Percentiles rank a stretch among this genome's conserved stretches.
Conservation (phyloP, 30 jellyfish, hydroid and myxozoan genomes). For the Aurelia coerulea region DNA sequence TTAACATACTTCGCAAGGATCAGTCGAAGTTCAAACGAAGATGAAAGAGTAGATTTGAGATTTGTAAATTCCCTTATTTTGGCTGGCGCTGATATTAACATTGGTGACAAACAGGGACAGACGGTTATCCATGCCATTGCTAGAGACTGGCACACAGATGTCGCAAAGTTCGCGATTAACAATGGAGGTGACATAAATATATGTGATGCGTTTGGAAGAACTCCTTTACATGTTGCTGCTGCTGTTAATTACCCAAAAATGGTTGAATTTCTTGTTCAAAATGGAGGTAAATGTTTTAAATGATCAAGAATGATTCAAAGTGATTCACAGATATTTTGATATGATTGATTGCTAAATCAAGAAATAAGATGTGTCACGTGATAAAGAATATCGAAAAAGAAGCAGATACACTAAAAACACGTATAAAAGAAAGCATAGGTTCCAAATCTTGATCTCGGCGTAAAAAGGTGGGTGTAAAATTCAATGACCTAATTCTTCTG, state of each 20-base stretch:
- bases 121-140: slow-evolving; percentile 75
- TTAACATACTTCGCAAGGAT: slow-evolving; percentile 74
- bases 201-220: slow-evolving; percentile 78
- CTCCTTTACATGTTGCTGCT: slow-evolving; percentile 95
- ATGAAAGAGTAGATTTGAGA: slow-evolving; percentile 67
- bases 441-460: too few species aligned
- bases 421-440: too few species aligned
- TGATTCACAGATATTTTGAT: too few species aligned
- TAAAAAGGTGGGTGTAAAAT: too few species aligned
- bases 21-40: slow-evolving; percentile 50
- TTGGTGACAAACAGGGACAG: slow-evolving; percentile 82
- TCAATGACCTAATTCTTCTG: too few species aligned
- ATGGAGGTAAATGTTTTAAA: slow-evolving; percentile 67
- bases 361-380: too few species aligned
- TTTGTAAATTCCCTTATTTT: slow-evolving; percentile 70
- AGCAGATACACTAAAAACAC: too few species aligned
- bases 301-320: too few species aligned
- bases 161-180: slow-evolving; percentile 69
- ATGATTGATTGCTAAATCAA: too few species aligned
- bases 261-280: slow-evolving; percentile 63
- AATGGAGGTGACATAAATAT: slow-evolving; percentile 71
- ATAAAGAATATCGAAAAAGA: too few species aligned
- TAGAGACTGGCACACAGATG: slow-evolving; percentile 89
- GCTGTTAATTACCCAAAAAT: slow-evolving; percentile 81
- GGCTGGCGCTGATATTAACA: slow-evolving; percentile 87